phyloP scores from a whole-genome alignment of 2,113 vertebrate genomes.

The Desmodus rotundus region DNA sequence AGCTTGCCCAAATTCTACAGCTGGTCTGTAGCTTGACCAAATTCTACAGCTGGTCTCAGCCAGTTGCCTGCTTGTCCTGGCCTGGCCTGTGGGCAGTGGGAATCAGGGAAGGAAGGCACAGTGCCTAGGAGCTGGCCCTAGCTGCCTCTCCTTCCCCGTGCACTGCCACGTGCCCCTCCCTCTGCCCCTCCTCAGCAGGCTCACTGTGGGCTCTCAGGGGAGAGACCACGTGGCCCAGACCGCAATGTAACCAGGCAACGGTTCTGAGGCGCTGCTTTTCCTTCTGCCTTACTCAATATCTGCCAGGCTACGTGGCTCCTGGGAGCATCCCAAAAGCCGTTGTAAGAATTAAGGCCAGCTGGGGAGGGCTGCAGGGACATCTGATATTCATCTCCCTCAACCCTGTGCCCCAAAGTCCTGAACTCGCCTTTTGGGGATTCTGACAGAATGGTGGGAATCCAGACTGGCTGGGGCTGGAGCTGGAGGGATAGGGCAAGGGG shows the following conservation, averaged over 20 bases:
- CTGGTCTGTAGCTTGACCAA: too few species aligned
- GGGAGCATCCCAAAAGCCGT: neutral
- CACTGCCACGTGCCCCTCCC: neutral
- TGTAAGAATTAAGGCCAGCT: neutral
- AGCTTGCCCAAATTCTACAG: neutral
- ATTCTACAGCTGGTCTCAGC: neutral
- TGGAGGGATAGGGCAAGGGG: neutral
- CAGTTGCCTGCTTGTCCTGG: neutral
- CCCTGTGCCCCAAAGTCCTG: neutral
- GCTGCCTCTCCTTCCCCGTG: neutral
- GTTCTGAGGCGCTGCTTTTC: neutral
- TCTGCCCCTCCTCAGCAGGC: neutral
- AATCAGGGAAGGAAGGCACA: rapidly evolving
- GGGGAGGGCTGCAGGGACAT: neutral
- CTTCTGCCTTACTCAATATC: constrained; percentile 35
- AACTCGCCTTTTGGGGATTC: neutral
- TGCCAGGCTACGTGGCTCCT: neutral
- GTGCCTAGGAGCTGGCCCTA: neutral
- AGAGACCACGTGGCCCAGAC: neutral
- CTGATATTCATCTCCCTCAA: neutral
- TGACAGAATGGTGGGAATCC: neutral
- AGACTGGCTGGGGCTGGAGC: neutral
- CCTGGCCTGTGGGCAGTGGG: neutral
- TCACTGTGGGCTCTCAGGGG: neutral
- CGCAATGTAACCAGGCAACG: constrained; percentile 41